These are phyloP conservation scores for Caenorhabditis drosophilae DNA, from an alignment of 2,888 invertebrate species.

Conservation along the genomic window DNA sequence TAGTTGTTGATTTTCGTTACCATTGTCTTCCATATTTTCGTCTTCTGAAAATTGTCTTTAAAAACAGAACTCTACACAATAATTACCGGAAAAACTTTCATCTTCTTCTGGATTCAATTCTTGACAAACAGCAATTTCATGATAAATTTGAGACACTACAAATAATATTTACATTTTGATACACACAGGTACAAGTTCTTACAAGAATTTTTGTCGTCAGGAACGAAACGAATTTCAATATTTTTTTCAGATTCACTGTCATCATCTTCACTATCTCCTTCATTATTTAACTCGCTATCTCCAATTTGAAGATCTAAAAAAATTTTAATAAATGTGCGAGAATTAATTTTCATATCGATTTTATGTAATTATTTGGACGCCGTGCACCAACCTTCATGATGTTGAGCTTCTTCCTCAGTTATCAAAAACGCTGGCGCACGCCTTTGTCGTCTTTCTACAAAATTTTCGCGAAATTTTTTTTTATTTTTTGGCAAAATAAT, in stretches of 20 bases:
- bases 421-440: constrained; percentile 39
- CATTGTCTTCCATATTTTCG: constrained; percentile 17
- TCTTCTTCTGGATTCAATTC: constrained; percentile 81
- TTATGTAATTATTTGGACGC: no score
- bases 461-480: not conserved
- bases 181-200: no score
- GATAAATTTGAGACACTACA: constrained; percentile 77
- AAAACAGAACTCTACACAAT: no score
- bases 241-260: constrained; percentile 41
- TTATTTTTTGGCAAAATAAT: constrained; percentile 5
- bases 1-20: constrained; percentile 15
- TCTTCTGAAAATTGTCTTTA: no score
- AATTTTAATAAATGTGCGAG: not conserved
- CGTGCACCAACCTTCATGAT: constrained; percentile 37
- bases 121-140: constrained; percentile 81
- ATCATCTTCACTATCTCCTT: constrained; percentile 42
- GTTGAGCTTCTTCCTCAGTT: constrained; percentile 43
- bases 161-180: no score
- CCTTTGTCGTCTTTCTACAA: constrained; percentile 39
- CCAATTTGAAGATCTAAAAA: constrained; percentile 52
- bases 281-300: constrained; percentile 38
- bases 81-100: no score
- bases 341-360: no score
- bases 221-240: constrained; percentile 55
- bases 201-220: constrained; percentile 51